Conservation (phyloP, 2,797 vertebrate genomes). For the Tragelaphus eurycerus region DNA sequence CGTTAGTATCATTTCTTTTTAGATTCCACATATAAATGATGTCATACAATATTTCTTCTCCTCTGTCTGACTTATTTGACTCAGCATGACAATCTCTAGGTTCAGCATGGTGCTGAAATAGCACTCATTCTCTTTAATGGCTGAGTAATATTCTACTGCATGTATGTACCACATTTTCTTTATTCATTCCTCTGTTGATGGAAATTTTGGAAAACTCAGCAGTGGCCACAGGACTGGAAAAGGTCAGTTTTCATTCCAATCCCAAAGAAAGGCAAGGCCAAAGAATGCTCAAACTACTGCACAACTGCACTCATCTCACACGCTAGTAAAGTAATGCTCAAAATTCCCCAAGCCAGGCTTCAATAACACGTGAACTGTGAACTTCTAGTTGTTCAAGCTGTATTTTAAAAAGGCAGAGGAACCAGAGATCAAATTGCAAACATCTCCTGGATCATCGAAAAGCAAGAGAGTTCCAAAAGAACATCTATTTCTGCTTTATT, state of each 20-base stretch:
- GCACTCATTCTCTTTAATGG: neutral
- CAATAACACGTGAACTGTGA: neutral
- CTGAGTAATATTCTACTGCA: neutral
- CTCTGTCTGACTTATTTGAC: neutral
- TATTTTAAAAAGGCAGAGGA: neutral
- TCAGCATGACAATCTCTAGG: neutral
- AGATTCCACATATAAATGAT: neutral
- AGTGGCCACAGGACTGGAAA: neutral
- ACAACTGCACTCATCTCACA: neutral
- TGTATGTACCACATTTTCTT: neutral
- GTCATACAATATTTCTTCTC: neutral
- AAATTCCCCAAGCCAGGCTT: neutral
- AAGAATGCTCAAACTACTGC: neutral
- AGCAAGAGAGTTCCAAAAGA: neutral
- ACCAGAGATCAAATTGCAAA: neutral
- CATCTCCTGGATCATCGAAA: neutral
- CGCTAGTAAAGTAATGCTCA: neutral
- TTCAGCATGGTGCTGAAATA: neutral
- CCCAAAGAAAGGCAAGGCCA: neutral
- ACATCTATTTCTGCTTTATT: neutral
- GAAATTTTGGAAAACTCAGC: neutral
- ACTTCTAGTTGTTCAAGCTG: neutral
- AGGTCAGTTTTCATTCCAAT: neutral
- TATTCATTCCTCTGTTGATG: neutral
- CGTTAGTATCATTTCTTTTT: neutral